Percentiles rank a stretch among this genome's conserved stretches.
phyloP scores from a whole-genome alignment of 2,888 invertebrate species.

The Cryptophagus acutangulus region DNA sequence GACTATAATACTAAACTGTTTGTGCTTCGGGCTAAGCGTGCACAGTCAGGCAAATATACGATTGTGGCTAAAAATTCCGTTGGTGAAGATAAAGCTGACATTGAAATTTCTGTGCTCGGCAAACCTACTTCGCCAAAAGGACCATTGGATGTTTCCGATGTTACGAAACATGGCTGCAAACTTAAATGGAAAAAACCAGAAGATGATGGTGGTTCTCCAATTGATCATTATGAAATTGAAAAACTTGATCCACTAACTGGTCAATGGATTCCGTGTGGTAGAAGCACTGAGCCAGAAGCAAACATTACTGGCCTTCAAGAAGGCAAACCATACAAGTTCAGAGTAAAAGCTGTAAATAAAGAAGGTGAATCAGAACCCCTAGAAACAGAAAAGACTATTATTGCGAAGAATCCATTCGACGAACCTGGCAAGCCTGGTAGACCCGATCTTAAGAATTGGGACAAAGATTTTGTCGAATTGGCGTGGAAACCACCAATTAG shows the following conservation, averaged over 20 bases:
- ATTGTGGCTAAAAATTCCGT: conserved; percentile 89
- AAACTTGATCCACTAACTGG: conserved; percentile 88
- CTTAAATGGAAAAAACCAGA: conserved; percentile 91
- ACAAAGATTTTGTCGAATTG: conserved; percentile 92
- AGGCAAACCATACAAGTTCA: conserved; percentile 97
- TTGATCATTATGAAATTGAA: conserved; percentile 95
- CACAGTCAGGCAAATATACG: conserved; percentile 80
- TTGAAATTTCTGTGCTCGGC: conserved; percentile 79
- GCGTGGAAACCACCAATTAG: conserved; percentile 86
- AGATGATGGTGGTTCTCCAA: conserved; percentile 91
- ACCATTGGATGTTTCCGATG: conserved; percentile 80
- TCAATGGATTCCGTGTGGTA: conserved; percentile 89
- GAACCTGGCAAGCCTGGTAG: conserved; percentile 90
- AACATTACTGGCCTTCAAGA: conserved; percentile 80
- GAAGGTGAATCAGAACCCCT: conserved; percentile 97
- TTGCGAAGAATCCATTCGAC: conserved; percentile 98
- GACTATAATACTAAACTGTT: conserved; percentile 90
- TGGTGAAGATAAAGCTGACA: conserved; percentile 86
- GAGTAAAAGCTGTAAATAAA: conserved; percentile 96
- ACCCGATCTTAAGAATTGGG: conserved; percentile 89
- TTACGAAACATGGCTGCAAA: conserved; percentile 88
- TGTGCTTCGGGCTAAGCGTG: conserved; percentile 74
- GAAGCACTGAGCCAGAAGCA: conserved; percentile 79
- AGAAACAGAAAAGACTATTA: conserved; percentile 87
- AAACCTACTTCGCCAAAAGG: conserved; percentile 78